Base-by-base conservation (phyloP, 2,113 vertebrate species). In the Ophthalmolycus amberensis region DNA sequence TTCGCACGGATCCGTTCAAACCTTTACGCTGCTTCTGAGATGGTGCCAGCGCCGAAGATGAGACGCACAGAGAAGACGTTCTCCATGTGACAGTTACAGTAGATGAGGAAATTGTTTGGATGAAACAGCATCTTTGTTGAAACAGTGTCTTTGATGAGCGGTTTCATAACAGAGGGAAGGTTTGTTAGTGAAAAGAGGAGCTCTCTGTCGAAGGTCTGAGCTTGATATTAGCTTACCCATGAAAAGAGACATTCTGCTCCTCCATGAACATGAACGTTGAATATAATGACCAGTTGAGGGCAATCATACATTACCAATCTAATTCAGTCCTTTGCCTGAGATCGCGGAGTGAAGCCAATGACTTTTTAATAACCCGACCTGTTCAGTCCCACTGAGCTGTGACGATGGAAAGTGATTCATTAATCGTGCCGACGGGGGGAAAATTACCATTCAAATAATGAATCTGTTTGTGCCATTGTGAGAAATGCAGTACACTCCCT, bases 341-440 rank as follows among this genome's bases (percentile, higher is more conserved):
- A 91, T 91, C 80, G 77, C 84, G n/a, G 67, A 89, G 83, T 67
- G 90, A 73, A 85, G 85, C 65, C 7, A 78, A 93, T 90, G 82
- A 82, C 87, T 93, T 93, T 94, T 93, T 93, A 93, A 93, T 94
- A 91, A 92, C 88, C 86, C 46, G 54, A 92, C 85, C 89, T 85
- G 86, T 88, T 92, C 80, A 37, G 78, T 90, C 74, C 81, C 88
- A 83, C 87, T 71, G 90, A 89, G 84, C 85, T 65, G 82, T 75
- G 82, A 89, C 77, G 70, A 87, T 91, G 80, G 91, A 89, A 83
- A 82, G 73, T 60, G 88, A 91, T 91, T 90, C 84, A 92, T 93
- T 89, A 86, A 93, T 93, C 85, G 81, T 70, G 79, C 65, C 85
- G 78, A 92, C 63, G 50, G 77, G 85, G 71, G 74, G 65, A 4